phyloP scores from a whole-genome alignment of 2,888 invertebrate species.

The Druceiella hillmani region DNA sequence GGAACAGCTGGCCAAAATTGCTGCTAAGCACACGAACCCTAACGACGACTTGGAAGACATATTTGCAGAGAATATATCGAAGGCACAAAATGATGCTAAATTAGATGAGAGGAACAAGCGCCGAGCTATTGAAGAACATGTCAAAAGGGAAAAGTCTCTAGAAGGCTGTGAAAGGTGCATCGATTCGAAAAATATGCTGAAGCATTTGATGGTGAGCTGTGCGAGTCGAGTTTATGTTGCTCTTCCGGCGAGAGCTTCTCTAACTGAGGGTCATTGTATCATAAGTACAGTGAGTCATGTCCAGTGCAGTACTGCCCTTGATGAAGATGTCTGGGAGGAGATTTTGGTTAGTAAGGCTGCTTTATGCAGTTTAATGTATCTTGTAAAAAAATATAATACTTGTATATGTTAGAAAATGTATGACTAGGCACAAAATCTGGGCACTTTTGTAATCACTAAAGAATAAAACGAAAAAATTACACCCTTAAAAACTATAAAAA shows the following conservation, averaged over 20 bases:
- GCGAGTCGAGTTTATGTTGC: slow-evolving; percentile 80
- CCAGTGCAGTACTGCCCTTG: slow-evolving; percentile 73
- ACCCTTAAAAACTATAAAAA: too few relatives aligned
- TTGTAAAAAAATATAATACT: not conserved
- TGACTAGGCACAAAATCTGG: too few relatives aligned
- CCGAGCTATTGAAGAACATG: slow-evolving; percentile 69
- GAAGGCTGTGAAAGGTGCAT: slow-evolving; percentile 82
- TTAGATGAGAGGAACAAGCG: slow-evolving; percentile 57
- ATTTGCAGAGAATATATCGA: slow-evolving; percentile 73
- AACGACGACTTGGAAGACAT: slow-evolving; percentile 81
- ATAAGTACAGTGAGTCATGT: slow-evolving; percentile 81
- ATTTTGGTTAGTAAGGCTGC: slow-evolving; percentile 54
- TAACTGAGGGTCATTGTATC: slow-evolving; percentile 81
- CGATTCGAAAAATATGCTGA: slow-evolving; percentile 71
- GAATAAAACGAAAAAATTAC: too few relatives aligned
- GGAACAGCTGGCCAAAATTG: slow-evolving; percentile 69
- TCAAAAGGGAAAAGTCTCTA: slow-evolving; percentile 60
- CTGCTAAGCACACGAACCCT: slow-evolving; percentile 57
- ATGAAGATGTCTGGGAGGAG: slow-evolving; percentile 94
- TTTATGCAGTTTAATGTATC: not conserved
- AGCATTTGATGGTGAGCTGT: slow-evolving; percentile 79
- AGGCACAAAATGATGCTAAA: slow-evolving; percentile 55
- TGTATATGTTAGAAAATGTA: slow-evolving; percentile 4
- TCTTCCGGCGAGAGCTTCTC: slow-evolving; percentile 72
- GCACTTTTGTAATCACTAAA: too few relatives aligned